Conservation (phyloP, 92 coral and sea anemone genomes). For the Epizoanthus scotinus region DNA sequence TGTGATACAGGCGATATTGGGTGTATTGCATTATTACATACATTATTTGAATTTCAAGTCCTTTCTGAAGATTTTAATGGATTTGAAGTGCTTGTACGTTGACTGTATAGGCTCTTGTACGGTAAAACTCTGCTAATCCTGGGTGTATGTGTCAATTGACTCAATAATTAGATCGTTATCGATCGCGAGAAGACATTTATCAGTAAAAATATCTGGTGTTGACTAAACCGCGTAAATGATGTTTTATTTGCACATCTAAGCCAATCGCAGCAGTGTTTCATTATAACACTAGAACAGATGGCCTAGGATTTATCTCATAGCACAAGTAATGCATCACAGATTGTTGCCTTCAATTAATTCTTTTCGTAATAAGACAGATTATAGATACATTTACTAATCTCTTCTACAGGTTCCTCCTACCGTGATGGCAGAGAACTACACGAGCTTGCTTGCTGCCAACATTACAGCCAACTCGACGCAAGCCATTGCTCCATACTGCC, state of each 20-base stretch:
- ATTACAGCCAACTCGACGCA: background rate
- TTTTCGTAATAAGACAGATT: too few species aligned
- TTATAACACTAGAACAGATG: background rate
- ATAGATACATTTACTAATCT: background rate
- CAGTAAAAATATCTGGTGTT: background rate
- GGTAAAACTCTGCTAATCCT: background rate
- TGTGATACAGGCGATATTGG: too few species aligned
- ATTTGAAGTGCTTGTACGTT: too few species aligned
- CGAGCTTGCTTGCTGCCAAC: background rate
- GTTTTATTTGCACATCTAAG: conserved; percentile 14
- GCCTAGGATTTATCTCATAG: background rate
- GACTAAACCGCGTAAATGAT: background rate
- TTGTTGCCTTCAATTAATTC: background rate
- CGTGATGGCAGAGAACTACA: background rate
- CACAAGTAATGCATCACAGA: background rate
- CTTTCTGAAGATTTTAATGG: too few species aligned
- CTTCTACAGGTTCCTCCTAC: background rate
- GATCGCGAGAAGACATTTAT: conserved; percentile 6
- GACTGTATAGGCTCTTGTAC: too few species aligned
- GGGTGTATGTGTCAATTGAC: conserved; percentile 2
- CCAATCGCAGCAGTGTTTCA: background rate
- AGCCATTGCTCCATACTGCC: background rate
- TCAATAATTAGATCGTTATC: conserved; percentile 28
- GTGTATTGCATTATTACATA: too few species aligned
- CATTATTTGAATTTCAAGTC: too few species aligned